Base-by-base conservation (phyloP, 1,140 invertebrate genomes). In the Tribolium madens region DNA sequence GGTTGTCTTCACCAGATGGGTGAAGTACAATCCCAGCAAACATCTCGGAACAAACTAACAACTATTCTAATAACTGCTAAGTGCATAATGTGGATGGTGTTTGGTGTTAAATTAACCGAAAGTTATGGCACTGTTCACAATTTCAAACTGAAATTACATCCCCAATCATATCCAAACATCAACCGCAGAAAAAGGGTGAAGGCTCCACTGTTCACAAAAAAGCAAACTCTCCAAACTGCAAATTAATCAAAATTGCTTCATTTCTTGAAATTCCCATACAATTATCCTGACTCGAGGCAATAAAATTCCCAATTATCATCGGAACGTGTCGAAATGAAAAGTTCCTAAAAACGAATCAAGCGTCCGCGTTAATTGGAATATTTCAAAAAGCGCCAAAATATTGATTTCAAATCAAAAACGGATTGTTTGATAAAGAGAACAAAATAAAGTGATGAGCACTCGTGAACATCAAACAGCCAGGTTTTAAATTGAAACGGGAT, bases 21-120 rank as follows among this genome's bases (percentile, higher is more conserved):
- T 64, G 57, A 64, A 64, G 57, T 33, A 64, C 57, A 64, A 64
- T 64, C 33, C 57, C 57, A 64, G 57, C 21, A 33, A 64, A 64
- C 57, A 64, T 64, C 26, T 64, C 57, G 26, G 57, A 64, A 64
- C 57, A 64, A 64, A 64, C 57, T 64, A 64, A 64, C 57, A 64
- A 64, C 57, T 64, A 64, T 64, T 64, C 57, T 64, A 64, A 64
- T 64, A 64, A 64, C 57, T 64, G 57, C 57, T 64, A 64, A 64
- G 26, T 64, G 57, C 57, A 64, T 64, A 64, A 64, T 33, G 21
- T 64, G 57, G 57, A 64, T 64, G 57, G 57, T 33, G 57, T 64
- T 64, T 64, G 26, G 33, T 64, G 57, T 64, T 64, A 64, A 64
- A 64, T 64, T 64, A 64, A 64, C 57, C 26, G 57, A 64, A 64